A percentile compares a stretch with the other conserved stretches of the same genome.
Conservation (phyloP, 1,140 invertebrate species). For the Lasioglossum baleicum region DNA sequence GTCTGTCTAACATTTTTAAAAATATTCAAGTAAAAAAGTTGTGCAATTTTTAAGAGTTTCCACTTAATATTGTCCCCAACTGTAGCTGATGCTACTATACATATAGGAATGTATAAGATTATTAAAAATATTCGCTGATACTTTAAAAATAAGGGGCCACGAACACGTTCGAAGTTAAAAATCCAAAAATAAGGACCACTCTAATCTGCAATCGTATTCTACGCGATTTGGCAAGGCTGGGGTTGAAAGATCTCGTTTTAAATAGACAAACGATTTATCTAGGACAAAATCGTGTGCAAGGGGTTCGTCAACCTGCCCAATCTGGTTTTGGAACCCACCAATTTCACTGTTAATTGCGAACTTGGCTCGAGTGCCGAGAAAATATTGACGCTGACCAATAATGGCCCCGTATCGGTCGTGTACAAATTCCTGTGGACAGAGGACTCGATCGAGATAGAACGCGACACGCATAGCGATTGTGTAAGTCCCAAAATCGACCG, state of each 20-base stretch:
- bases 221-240: not conserved
- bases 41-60: too few relatives aligned
- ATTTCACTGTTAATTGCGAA: slow-evolving; percentile 72
- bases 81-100: too few relatives aligned
- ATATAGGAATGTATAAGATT: too few relatives aligned
- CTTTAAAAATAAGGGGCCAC: too few relatives aligned
- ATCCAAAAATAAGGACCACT: too few relatives aligned
- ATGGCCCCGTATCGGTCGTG: slow-evolving; percentile 74
- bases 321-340: slow-evolving; percentile 64
- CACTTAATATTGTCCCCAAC: too few relatives aligned
- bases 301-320: slow-evolving; percentile 79
- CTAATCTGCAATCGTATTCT: too few relatives aligned
- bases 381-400: slow-evolving; percentile 74
- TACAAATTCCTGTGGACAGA: slow-evolving; percentile 75
- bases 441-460: slow-evolving; percentile 66
- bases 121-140: too few relatives aligned
- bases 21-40: too few relatives aligned
- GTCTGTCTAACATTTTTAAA: too few relatives aligned
- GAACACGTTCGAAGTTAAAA: too few relatives aligned
- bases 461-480: not conserved
- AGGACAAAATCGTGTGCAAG: slow-evolving; percentile 76
- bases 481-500: slow-evolving; percentile 4
- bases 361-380: slow-evolving; percentile 66
- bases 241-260: not conserved
- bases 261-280: slow-evolving; percentile 27